Evolutionary conservation across 2,888 invertebrate genomes (phyloP), one percentile per base, ranked within the genome.

Genomic region (Pseudococcus longispinus): DNA sequence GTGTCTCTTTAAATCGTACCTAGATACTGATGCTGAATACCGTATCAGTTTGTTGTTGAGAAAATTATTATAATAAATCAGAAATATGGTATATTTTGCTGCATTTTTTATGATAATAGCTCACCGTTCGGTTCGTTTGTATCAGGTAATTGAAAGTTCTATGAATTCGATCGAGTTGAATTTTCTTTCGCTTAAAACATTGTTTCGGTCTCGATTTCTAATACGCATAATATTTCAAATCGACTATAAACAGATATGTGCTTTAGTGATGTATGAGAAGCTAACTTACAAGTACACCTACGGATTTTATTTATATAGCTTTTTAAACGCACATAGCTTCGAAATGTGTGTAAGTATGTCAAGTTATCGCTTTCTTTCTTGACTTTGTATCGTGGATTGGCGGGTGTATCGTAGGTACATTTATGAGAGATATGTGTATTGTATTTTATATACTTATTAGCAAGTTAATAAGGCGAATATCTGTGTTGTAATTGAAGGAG

Each of bases 341-440:
- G 32, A 84, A 32, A 84, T 51, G 55, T 84, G 84, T 84, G 85
- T 85, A 85, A 85, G 85, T 85, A 65, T 85, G 85, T 85, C 85
- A 85, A 85, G 85, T 85, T 70, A 70, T 85, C 70, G 70, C 85
- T 85, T 85, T 85, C 85, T 70, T 85, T 85, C 60, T 84, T 26
- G 29, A 83, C 32, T 84, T 84, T 42, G 60, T 55, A 29, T 60
- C 23, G 23, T 23, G 60, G 20, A 20, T 29, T 70, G 70, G 29
- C 70, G 70, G 70, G 26, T 29, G 70, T 70, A 29, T 70, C 29
- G 29, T 70, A 13, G 20, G 18, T 8, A 60, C 23, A 60, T 70
- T 29, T 70, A 70, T 18, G 29, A 70, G 29, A 77, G 77, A 37
- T 42, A 42, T 42, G 77, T 42, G 23, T 42, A 32, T 11, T n/a